Percentiles rank a stretch among this genome's conserved stretches.
phyloP scores from a whole-genome alignment of 2,797 vertebrate species.

The Eutrigla gurnardus region DNA sequence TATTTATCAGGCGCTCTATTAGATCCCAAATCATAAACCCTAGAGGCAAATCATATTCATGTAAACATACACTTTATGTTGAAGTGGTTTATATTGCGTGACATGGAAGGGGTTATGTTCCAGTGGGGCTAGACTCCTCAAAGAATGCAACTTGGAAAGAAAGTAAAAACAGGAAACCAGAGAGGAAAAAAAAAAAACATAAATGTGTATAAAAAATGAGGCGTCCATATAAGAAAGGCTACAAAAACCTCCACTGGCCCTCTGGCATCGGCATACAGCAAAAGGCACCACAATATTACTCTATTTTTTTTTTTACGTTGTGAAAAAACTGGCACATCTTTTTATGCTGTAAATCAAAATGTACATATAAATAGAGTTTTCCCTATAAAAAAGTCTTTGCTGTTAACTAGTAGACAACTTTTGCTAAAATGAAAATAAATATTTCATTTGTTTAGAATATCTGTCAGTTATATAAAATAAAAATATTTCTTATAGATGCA shows the following conservation, averaged over 20 bases:
- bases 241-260: constrained; percentile 95
- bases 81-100: constrained; percentile 88
- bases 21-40: constrained; percentile 78
- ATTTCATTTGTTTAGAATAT: constrained; percentile 99
- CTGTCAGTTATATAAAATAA: constrained; percentile 99
- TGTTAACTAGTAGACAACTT: constrained; percentile 99
- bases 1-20: constrained; percentile 74
- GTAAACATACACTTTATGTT: constrained; percentile 89
- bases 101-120: constrained; percentile 82
- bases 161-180: constrained; percentile 76
- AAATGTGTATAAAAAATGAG: constrained; percentile 89
- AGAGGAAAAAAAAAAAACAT: constrained; percentile 80
- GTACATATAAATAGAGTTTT: constrained; percentile 99
- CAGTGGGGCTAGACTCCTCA: constrained; percentile 81
- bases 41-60: constrained; percentile 83
- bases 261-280: constrained; percentile 96
- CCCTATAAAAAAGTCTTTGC: constrained; percentile 99
- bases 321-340: constrained; percentile 99
- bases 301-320: constrained; percentile 93
- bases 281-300: constrained; percentile 99
- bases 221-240: constrained; percentile 93
- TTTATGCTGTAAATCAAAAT: constrained; percentile 99
- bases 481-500: constrained; percentile 96
- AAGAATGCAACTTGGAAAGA: constrained; percentile 81
- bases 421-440: constrained; percentile 99